phyloP scores from a whole-genome alignment of 2,797 vertebrate species.

The Cheirogaleus major region DNA sequence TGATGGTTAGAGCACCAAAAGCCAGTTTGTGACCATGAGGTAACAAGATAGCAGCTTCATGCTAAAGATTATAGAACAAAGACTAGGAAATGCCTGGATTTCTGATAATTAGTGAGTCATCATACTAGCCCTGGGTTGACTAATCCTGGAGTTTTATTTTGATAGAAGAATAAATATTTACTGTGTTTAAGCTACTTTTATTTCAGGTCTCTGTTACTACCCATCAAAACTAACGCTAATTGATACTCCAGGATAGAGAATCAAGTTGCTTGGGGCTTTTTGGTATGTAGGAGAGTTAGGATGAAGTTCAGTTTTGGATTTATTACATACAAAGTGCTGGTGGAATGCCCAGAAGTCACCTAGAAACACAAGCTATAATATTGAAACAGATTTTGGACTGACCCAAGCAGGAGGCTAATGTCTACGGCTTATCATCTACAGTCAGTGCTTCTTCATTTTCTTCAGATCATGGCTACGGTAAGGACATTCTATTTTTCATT shows the following conservation, averaged over 20 bases:
- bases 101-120: not conserved
- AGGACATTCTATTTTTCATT: slow-evolving; percentile 23
- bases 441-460: not conserved
- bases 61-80: slow-evolving; percentile 30
- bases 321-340: not conserved
- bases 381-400: not conserved
- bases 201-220: not conserved
- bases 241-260: not conserved
- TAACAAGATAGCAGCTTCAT: slow-evolving; percentile 10
- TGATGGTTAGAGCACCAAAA: not conserved
- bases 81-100: not conserved
- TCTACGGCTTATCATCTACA: not conserved
- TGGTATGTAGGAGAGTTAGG: not conserved
- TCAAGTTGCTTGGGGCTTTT: not conserved
- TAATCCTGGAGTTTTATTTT: slow-evolving; percentile 44
- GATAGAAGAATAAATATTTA: not conserved
- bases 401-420: not conserved
- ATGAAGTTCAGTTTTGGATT: not conserved
- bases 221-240: not conserved
- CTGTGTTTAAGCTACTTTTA: slow-evolving; percentile 12
- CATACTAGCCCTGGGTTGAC: not conserved
- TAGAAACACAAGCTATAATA: not conserved
- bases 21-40: not conserved
- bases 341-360: not conserved
- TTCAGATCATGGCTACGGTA: not conserved